Evolutionary conservation across 2,113 vertebrate genomes (phyloP).

Genomic region (Hippocampus zosterae): DNA sequence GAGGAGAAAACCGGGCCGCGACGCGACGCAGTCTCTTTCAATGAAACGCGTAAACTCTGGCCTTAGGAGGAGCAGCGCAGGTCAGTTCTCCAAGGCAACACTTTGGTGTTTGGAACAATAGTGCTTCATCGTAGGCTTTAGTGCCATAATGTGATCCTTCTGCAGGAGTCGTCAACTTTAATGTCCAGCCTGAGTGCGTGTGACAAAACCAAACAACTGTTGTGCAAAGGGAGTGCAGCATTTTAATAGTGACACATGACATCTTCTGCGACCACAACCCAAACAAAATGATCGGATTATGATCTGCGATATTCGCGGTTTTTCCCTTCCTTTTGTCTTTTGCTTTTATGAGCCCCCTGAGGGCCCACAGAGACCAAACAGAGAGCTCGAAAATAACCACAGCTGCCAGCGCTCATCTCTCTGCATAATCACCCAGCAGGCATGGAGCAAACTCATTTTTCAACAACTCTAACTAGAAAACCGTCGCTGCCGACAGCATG

Average conservation of each 20-base stretch:
- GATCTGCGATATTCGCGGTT: not conserved
- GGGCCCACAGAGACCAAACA: slow-evolving; percentile 32
- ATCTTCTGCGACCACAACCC: slow-evolving; percentile 1
- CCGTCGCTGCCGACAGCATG: not conserved
- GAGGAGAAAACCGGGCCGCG: slow-evolving; percentile 10
- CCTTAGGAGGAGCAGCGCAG: slow-evolving; percentile 36
- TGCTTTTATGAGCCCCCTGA: slow-evolving; percentile 34
- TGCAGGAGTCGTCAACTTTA: slow-evolving; percentile 5
- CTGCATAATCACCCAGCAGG: slow-evolving; percentile 33
- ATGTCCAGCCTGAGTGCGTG: not conserved
- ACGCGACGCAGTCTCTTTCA: slow-evolving; percentile 8
- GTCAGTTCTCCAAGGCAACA: slow-evolving; percentile 58
- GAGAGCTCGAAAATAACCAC: slow-evolving; percentile 68
- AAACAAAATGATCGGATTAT: slow-evolving; percentile 8
- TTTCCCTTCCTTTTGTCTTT: not conserved
- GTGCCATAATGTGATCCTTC: slow-evolving; percentile 19
- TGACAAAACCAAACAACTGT: not conserved
- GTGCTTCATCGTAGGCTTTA: slow-evolving; percentile 27
- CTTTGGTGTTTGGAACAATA: slow-evolving; percentile 48
- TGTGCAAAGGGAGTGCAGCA: not conserved
- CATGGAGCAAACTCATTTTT: slow-evolving; percentile 11
- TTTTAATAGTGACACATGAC: not conserved
- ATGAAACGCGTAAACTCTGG: slow-evolving; percentile 31
- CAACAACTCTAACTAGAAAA: slow-evolving; percentile 29
- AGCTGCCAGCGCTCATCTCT: slow-evolving; percentile 61